Conservation (phyloP, 2,797 vertebrate species). For the Propithecus deckenii region DNA sequence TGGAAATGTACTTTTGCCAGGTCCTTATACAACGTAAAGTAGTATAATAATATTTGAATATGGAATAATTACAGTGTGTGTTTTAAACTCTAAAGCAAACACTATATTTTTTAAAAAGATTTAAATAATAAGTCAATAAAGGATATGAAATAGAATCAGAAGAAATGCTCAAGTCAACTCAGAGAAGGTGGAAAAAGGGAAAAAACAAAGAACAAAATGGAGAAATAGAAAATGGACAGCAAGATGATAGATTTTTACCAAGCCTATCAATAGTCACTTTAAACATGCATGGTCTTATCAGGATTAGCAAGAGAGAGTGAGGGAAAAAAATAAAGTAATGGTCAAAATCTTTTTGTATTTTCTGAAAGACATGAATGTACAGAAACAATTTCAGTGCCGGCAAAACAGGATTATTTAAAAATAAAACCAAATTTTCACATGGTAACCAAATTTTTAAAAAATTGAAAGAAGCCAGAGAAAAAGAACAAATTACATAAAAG, state of each 20-base stretch:
- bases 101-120: neutral
- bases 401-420: neutral
- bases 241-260: neutral
- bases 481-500: neutral
- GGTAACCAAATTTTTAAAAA: neutral
- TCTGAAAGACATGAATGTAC: neutral
- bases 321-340: neutral
- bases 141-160: neutral
- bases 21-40: neutral
- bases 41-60: neutral
- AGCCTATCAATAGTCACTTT: neutral
- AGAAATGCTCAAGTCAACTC: neutral
- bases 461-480: neutral
- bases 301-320: neutral
- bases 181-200: neutral
- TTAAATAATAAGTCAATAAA: neutral
- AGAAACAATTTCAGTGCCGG: neutral
- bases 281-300: neutral
- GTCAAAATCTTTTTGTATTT: neutral
- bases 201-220: neutral
- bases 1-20: neutral
- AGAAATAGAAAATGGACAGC: neutral
- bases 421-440: neutral
- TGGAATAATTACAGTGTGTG: neutral
- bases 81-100: neutral